Base-by-base conservation (phyloP, 1,140 invertebrate species). In the Mylabris phalerata region DNA sequence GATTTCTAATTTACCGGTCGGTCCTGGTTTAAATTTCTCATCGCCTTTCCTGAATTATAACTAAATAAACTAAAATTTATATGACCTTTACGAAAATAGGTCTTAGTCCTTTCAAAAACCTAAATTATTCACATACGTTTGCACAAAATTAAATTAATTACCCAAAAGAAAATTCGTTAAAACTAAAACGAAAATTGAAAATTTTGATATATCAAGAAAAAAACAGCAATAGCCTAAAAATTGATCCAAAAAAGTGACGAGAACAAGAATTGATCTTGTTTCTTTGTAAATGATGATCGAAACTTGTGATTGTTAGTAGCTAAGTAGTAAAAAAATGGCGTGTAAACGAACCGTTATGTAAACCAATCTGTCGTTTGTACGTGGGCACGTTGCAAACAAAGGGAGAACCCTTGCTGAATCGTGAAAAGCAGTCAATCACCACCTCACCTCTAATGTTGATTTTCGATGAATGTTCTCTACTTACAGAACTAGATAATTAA, bases 1-100 rank as follows among this genome's bases (percentile, higher is more conserved):
- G 62, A 64, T 64, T 64, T 64, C 62, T 58, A 64, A 64, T 64
- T 64, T 57, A 59, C 32, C 55, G 46, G 55, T 32, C 47, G 47
- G 48, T 50, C 49, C 47, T 49, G 47, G 38, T 27, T 57, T 40
- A 47, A 50, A 50, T 49, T 57, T 57, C 55, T 42, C 41, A 4
- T 10, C 41, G 11, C 9, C 9, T 42, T 42, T n/a, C 41, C 9
- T 42, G 6, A 42, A 4, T 42, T 42, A 42, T 42, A 42, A 32
- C 32, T 7, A 42, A 6, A 42, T 2, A 42, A 42, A 42, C 4
- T 42, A 9, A n/a, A n/a, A 42, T 9, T 42, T 11, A n/a, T 42
- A 42, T 40, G 6, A 7, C 39, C 10, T 40, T 40, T 40, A 40
- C 2, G 6, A 40, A 10, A 40, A 40, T 1, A 40, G 1, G 6